phyloP scores from a whole-genome alignment of 2,113 vertebrate species.

The Phalacrocorax brasilianus region DNA sequence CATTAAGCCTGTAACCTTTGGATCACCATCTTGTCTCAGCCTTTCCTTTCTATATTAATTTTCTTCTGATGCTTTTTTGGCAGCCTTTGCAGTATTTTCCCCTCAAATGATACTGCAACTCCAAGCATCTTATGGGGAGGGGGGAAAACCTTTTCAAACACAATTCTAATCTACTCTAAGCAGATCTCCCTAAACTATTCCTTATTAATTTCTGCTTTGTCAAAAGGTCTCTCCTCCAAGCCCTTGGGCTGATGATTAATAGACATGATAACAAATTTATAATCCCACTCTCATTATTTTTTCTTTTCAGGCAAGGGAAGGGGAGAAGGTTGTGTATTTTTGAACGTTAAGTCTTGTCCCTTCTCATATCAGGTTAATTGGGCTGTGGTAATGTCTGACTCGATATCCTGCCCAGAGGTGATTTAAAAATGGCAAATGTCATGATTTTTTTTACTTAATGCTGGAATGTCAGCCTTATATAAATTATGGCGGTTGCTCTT shows the following conservation, averaged over 20 bases:
- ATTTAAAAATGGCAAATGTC: constrained; percentile 60
- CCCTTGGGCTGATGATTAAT: constrained; percentile 25
- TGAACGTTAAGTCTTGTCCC: neutral
- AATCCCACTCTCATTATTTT: constrained; percentile 15
- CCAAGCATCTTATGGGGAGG: neutral
- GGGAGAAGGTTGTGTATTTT: neutral
- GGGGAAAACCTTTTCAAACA: neutral
- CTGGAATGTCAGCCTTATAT: constrained; percentile 7
- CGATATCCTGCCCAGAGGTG: constrained; percentile 39
- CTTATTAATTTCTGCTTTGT: constrained; percentile 30
- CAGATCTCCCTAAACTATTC: constrained; percentile 13
- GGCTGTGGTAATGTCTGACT: constrained; percentile 36
- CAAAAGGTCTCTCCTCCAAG: neutral
- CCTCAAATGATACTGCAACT: neutral
- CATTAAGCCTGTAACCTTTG: neutral
- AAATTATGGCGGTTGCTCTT: constrained; percentile 36
- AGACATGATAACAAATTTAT: neutral
- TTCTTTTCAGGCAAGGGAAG: neutral
- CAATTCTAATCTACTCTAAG: constrained; percentile 11
- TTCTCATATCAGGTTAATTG: constrained; percentile 59
- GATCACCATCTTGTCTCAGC: neutral
- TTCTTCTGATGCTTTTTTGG: constrained; percentile 16
- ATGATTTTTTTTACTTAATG: constrained; percentile 11
- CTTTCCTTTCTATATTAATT: neutral
- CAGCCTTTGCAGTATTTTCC: neutral